Evolutionary conservation across 2,113 vertebrate genomes (phyloP), one percentile per base, ranked within the genome.

Genomic region (Vimba vimba): DNA sequence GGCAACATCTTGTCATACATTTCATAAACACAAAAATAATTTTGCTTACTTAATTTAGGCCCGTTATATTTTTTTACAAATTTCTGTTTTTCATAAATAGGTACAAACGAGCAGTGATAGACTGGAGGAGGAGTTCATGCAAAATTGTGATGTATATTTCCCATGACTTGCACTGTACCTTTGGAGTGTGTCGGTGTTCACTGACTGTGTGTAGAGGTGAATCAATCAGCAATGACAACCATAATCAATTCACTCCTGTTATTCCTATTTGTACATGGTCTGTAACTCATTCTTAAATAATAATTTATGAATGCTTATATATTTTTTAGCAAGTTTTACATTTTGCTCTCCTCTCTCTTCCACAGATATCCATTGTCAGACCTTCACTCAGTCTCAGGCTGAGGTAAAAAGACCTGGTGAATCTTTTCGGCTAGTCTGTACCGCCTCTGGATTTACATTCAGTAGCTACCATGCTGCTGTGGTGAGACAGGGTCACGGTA

Each of bases 191-290:
- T 76, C 11, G 27, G 17, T 55, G 19, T 55, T 78, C 33, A 79
- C 21, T 39, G 52, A 69, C 19, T 59, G 1, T 45, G 21, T 36
- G 19, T 77, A 25, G 0, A 66, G 15, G 12, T 3, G 4, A 27
- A 64, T 64, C 78, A 30, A 9, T 47, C 79, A 81, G n/a, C 36
- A 79, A 60, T 81, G 79, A 69, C 43, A 15, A 50, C 6, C 10
- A 80, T 64, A 9, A 69, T 52, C 5, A 3, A 13, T 23, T 33
- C 19, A 82, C 5, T 82, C 27, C 19, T 82, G 10, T 2, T 82
- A 30, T 23, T 52, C 23, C 27, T 68, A 4, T 69, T 52, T 36
- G 13, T 82, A 82, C 2, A 50, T 6, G 79, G 79, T 80, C 15
- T 11, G 59, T 64, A 15, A 39, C 11, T 45, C 6, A 62, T 79